Conservation (phyloP, 2,797 vertebrate genomes). For the Poeciliopsis gracilis region DNA sequence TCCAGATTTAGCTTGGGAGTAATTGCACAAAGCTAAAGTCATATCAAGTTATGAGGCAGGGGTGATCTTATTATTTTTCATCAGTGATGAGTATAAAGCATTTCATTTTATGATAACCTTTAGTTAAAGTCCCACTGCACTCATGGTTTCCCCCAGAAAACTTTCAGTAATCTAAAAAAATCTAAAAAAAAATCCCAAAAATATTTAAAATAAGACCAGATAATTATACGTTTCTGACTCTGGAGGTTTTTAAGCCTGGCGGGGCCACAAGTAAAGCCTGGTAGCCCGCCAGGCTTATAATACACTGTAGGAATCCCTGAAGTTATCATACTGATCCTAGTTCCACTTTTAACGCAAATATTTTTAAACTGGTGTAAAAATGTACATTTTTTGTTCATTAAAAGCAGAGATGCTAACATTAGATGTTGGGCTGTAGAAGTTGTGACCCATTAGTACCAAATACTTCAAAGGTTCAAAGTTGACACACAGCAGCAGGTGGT, state of each 20-base stretch:
- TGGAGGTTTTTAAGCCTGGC: no score
- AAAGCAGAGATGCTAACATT: not conserved
- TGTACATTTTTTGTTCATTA: not conserved
- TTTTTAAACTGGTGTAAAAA: not conserved
- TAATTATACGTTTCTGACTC: no score
- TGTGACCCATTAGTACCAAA: not conserved
- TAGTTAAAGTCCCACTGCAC: not conserved
- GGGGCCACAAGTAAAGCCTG: no score
- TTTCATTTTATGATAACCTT: not conserved
- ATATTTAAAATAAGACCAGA: no score
- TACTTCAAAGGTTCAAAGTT: not conserved
- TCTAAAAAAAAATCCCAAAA: no score
- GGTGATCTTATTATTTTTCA: not conserved
- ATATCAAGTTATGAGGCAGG: not conserved
- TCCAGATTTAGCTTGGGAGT: conserved; percentile 2
- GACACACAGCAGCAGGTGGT: not conserved
- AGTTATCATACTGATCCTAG: not conserved
- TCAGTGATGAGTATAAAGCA: not conserved
- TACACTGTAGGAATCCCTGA: no score
- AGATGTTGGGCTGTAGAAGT: not conserved
- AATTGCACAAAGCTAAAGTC: not conserved
- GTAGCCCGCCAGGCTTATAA: no score
- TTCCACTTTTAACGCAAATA: not conserved
- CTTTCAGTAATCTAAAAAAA: no score
- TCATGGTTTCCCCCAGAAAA: no score